Conservation (phyloP, 2,113 vertebrate genomes). For the Tenebrosternarchus preto region DNA sequence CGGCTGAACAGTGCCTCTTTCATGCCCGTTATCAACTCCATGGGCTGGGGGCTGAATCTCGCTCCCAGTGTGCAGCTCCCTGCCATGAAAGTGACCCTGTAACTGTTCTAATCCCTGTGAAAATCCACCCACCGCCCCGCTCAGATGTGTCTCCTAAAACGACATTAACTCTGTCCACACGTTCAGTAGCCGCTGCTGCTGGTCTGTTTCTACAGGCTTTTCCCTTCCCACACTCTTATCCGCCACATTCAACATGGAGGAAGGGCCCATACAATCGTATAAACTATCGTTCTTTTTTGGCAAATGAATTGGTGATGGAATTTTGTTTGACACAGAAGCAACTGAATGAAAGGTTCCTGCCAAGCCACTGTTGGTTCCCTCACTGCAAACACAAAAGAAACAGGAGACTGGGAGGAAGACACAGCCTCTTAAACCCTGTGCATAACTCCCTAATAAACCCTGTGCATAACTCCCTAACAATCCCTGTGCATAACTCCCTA, state of each 20-base stretch:
- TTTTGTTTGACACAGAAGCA: constrained; percentile 62
- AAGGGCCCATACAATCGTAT: constrained; percentile 61
- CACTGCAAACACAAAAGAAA: constrained; percentile 68
- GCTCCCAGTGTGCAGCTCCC: constrained; percentile 72
- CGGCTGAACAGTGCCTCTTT: constrained; percentile 71
- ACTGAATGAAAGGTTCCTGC: constrained; percentile 66
- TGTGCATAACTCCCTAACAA: too few relatives aligned
- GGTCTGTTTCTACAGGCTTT: constrained; percentile 67
- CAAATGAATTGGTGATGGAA: constrained; percentile 64
- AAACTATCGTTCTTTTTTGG: constrained; percentile 62
- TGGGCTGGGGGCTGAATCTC: constrained; percentile 79
- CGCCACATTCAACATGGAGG: constrained; percentile 63
- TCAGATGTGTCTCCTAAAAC: constrained; percentile 70
- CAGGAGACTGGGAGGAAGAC: constrained; percentile 35
- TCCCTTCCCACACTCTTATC: constrained; percentile 53
- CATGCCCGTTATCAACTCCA: constrained; percentile 75
- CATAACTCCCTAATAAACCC: not conserved
- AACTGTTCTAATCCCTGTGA: constrained; percentile 76
- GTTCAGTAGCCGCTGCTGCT: constrained; percentile 57
- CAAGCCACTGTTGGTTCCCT: constrained; percentile 67
- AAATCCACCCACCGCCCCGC: constrained; percentile 69
- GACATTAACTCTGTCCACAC: constrained; percentile 73
- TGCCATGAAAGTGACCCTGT: constrained; percentile 75
- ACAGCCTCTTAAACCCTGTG: constrained; percentile 28
- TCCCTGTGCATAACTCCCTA: too few relatives aligned